Conservation (phyloP, 2,113 vertebrate species). For the Rhinogobius similis region DNA sequence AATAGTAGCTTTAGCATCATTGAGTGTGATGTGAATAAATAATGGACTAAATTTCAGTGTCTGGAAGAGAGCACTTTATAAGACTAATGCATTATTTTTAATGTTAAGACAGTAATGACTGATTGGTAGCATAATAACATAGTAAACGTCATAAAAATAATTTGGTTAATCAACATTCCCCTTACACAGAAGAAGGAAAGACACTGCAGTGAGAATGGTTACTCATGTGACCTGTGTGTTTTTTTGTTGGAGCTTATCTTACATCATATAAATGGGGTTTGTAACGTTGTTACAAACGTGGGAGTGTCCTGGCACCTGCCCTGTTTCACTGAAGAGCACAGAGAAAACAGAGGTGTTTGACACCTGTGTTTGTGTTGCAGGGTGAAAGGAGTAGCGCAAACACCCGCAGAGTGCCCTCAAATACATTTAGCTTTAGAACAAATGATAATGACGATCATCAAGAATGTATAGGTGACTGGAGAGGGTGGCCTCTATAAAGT, state of each 20-base stretch:
- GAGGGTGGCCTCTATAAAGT: no score
- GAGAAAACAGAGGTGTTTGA: conserved; percentile 20
- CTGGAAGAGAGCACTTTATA: no score
- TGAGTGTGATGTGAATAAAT: no score
- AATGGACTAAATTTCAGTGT: no score
- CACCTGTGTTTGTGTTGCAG: background rate
- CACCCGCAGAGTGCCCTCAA: background rate
- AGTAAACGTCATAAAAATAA: no score
- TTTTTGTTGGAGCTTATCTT: conserved; percentile 17
- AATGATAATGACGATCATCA: background rate
- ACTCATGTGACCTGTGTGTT: background rate
- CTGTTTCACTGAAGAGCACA: conserved; percentile 12
- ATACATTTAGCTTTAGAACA: background rate
- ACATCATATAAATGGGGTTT: conserved; percentile 17
- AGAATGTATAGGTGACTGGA: background rate
- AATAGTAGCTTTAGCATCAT: no score
- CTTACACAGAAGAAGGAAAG: background rate
- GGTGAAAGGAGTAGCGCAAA: background rate
- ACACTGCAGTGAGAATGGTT: conserved; percentile 4
- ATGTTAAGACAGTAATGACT: no score
- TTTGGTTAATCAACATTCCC: no score
- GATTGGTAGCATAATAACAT: no score
- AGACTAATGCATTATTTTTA: no score
- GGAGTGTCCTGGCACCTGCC: conserved; percentile 26
- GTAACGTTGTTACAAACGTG: background rate